Percentiles rank a stretch among this genome's conserved stretches.
These are phyloP conservation scores for Pangasius krempfi DNA, from an alignment of 2,797 vertebrate species.

Conservation along the genomic window DNA sequence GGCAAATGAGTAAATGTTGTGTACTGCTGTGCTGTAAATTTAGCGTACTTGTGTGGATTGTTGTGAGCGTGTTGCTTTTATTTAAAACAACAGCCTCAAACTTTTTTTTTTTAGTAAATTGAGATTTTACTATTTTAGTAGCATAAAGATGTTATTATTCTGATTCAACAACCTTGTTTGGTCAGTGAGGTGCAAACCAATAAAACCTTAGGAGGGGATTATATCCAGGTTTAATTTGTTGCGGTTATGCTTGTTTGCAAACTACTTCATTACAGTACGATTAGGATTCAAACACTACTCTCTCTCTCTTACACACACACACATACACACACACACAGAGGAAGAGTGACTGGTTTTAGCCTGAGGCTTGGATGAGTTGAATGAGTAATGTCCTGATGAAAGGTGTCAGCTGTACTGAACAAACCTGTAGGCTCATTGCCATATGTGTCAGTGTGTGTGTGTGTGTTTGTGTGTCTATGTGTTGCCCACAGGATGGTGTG, in stretches of 20 bases:
- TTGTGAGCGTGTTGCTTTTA: too few species aligned
- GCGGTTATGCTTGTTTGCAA: background rate
- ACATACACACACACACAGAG: background rate
- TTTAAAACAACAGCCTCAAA: too few species aligned
- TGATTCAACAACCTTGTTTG: background rate
- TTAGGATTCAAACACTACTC: background rate
- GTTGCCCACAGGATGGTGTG: background rate
- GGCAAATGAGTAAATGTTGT: background rate
- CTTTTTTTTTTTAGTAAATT: background rate
- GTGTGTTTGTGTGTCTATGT: background rate
- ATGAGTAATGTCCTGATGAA: background rate
- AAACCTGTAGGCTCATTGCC: background rate
- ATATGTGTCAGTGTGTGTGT: background rate
- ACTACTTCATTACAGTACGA: background rate
- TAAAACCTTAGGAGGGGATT: background rate
- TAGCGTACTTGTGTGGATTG: too few species aligned
- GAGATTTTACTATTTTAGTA: background rate
- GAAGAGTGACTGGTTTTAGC: background rate
- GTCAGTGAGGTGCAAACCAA: background rate
- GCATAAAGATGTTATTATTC: background rate
- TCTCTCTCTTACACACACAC: background rate
- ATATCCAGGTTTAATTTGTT: background rate
- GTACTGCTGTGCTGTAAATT: background rate
- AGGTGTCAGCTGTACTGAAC: background rate
- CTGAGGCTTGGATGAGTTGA: background rate